Evolutionary conservation across 1,140 invertebrate genomes (phyloP), one percentile per base, ranked within the genome.

Genomic region (Drosophila insularis): DNA sequence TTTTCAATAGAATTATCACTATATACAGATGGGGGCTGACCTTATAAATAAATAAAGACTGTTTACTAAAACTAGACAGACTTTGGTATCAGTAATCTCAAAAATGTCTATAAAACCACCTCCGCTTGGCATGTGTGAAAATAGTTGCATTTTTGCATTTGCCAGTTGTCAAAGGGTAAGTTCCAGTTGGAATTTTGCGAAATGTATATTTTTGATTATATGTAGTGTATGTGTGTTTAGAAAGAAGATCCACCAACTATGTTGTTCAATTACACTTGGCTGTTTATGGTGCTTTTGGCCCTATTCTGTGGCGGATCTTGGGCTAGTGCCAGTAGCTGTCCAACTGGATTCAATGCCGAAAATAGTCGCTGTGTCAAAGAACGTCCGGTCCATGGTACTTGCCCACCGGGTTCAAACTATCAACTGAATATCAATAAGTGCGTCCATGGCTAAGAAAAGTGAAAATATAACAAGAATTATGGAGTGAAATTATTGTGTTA

Each of bases 301-400:
- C 8, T 91, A 40, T 8, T 84, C 43, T 66, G 68, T 5, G 60
- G 71, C 10, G 81, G 63, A 21, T 53, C 59, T 50, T 82, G 71
- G 43, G 80, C 69, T 39, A 74, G 60, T 68, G 80, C 69, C 37
- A 74, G 68, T 68, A 68, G 56, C 62, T 91, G 90, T 50, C 90
- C 90, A 32, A 40, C 69, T 4, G 81, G 81, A 4, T 91, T 74
- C 53, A 78, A 32, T 64, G 27, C 60, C n/a, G 86, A 79, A 21
- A 68, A 61, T n/a, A 78, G 40, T 60, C 65, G 65, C 4, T 91
- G 90, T 40, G 64, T 79, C 5, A 66, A 74, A 19, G 70, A 77
- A 6, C 80, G 90, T 11, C 90, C 90, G 2, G 53, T 91, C 13
- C 90, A 90, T 54, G 90, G 90, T 31, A 71, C 76, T 39, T 91